Evolutionary conservation across 2,888 invertebrate species (phyloP), one percentile per base, ranked within the genome.

Genomic region (Eutolmus rufibarbis): DNA sequence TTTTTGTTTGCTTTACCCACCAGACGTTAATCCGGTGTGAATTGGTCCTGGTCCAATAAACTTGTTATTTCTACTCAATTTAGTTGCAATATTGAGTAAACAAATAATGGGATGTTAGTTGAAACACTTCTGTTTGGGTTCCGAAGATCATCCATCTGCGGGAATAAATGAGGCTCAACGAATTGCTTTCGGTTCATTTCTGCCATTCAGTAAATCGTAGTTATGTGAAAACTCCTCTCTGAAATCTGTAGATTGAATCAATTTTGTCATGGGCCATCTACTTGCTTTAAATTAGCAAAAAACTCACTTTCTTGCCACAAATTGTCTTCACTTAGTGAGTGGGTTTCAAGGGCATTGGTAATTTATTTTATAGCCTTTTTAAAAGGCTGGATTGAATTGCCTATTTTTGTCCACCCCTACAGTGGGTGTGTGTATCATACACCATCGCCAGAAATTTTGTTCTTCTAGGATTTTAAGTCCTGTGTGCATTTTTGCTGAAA

Each of bases 81-180:
- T 57, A 66, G 82, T 66, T 66, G 51, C 82, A 37, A 82, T 82
- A 66, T 82, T 82, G 82, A 82, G 82, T 82, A 82, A 82, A 51
- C 82, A 82, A 82, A 82, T 82, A 82, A 79, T 51, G 82, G 82
- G 37, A 40, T 82, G 82, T 82, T 57, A 82, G 57, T 82, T 57
- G 82, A 82, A 82, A 82, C 82, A 82, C 82, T 82, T 82, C 57
- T 57, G 40, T 82, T 82, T 66, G 37, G 37, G 40, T 82, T 81
- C 56, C n/a, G 37, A 46, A 46, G 19, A 56, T 31, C 79, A 79
- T 79, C 56, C 28, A 51, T 79, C 40, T 34, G 51, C 57, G 34
- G 57, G 51, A 37, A 66, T 66, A 56, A 82, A 82, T 82, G 82
- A 51, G 34, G 81, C 56, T 81, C 34, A 56, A 57, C 82, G 51